Base-by-base conservation (phyloP, 1,140 invertebrate species). In the Drosophila ananassae region DNA sequence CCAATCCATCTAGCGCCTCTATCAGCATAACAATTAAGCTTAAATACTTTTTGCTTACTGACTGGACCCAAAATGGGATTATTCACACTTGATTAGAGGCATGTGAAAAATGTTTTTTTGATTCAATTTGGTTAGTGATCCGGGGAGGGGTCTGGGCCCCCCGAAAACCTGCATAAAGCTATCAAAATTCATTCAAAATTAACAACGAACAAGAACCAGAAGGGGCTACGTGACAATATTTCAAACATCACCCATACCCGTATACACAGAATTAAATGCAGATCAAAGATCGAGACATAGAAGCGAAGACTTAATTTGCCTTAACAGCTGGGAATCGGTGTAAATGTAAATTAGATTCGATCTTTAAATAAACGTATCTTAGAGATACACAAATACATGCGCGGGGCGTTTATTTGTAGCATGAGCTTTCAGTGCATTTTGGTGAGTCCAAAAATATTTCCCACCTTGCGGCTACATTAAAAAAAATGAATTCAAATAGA, bases 21-120 rank as follows among this genome's bases (percentile, higher is more conserved):
- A 85, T 85, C 82, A 85, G 82, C 82, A 85, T 87, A 87, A 89
- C 82, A 89, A 89, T 89, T 89, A 83, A 89, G 83, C 79, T 79
- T 77, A 89, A 89, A 83, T 89, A 67, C 67, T 56, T 77, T 52
- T 79, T 47, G 71, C 72, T 74, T 73, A 78, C 72, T 81, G 69
- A 53, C 67, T 68, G 59, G 55, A 52, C 79, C 79, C 77, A 79
- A 84, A 83, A 89, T 77, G 79, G 73, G 67, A 89, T 89, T 89
- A 89, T 89, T 89, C 76, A 89, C 83, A 79, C 83, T 89, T 68
- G 67, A 89, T 84, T 77, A 78, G 83, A 89, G 73, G 57, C 83
- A 89, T 89, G 83, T 79, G 83, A 89, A 87, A 37, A 84, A 66
- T 67, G 48, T 52, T 41, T 74, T 48, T 48, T 48, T 21, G 9